These are phyloP conservation scores for Labrus mixtus DNA, from an alignment of 2,113 vertebrate species.

Conservation along the genomic window DNA sequence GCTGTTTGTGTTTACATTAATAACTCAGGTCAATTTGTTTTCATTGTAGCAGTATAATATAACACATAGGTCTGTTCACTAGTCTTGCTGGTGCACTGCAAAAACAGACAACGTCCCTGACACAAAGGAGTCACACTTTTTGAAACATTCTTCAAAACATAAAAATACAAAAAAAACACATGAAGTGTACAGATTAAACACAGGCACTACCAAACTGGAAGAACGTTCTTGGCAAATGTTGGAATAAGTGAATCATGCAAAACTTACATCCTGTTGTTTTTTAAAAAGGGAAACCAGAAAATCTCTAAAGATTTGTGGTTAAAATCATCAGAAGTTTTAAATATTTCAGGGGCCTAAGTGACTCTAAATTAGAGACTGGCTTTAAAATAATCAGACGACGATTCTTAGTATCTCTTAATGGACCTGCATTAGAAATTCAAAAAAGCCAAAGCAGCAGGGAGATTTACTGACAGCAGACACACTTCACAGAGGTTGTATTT, in stretches of 20 bases:
- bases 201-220: neutral
- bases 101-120: neutral
- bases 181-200: neutral
- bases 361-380: constrained; percentile 38
- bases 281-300: constrained; percentile 16
- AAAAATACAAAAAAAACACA: neutral
- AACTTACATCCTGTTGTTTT: constrained; percentile 46
- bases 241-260: neutral
- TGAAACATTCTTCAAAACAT: neutral
- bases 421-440: constrained; percentile 37
- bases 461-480: constrained; percentile 56
- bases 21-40: neutral
- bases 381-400: constrained; percentile 37
- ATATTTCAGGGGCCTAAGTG: constrained; percentile 39
- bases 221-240: constrained; percentile 11
- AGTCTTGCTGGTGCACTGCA: neutral
- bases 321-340: constrained; percentile 39
- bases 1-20: neutral
- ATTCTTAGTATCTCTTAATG: constrained; percentile 20
- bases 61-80: neutral
- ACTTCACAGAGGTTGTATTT: constrained; percentile 43
- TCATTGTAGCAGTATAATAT: neutral
- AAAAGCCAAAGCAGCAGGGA: constrained; percentile 35
- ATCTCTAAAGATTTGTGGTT: constrained; percentile 10
- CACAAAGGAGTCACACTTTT: neutral